These are phyloP conservation scores for Todiramphus chloris DNA, from an alignment of 2,113 vertebrate genomes.

Conservation along the genomic window DNA sequence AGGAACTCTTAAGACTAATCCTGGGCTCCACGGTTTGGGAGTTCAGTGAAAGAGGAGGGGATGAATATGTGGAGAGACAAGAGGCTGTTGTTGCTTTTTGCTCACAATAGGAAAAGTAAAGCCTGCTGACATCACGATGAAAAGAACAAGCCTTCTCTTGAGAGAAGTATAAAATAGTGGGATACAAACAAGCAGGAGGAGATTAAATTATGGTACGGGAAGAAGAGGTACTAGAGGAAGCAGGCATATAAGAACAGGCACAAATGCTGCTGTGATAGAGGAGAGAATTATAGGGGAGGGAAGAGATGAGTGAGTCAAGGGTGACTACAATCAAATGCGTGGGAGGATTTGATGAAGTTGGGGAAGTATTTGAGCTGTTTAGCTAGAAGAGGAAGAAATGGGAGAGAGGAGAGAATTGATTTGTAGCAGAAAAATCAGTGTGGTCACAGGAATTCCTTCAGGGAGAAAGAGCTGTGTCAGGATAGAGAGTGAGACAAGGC, in stretches of 20 bases:
- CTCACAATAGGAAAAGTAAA: neutral
- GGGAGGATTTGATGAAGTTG: constrained; percentile 56
- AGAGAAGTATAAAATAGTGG: neutral
- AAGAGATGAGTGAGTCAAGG: constrained; percentile 24
- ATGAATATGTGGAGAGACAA: neutral
- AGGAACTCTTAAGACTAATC: neutral
- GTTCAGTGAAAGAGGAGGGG: neutral
- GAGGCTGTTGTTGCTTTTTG: neutral
- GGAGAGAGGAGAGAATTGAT: constrained; percentile 6
- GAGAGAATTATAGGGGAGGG: constrained; percentile 27
- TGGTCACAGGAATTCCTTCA: constrained; percentile 25
- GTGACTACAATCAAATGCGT: neutral
- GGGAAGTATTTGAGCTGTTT: constrained; percentile 20
- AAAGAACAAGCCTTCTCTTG: neutral
- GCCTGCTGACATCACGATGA: neutral
- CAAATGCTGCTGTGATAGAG: neutral
- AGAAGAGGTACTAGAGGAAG: neutral
- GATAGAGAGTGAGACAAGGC: neutral
- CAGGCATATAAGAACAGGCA: neutral
- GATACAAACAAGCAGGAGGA: neutral
- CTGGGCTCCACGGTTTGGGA: neutral
- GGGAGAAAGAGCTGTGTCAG: neutral
- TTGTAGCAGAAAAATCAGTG: constrained; percentile 6
- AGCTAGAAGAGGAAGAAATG: neutral
- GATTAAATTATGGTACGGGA: neutral